phyloP scores from a whole-genome alignment of 2,888 invertebrate genomes.

The Sphaeridia pumilis region DNA sequence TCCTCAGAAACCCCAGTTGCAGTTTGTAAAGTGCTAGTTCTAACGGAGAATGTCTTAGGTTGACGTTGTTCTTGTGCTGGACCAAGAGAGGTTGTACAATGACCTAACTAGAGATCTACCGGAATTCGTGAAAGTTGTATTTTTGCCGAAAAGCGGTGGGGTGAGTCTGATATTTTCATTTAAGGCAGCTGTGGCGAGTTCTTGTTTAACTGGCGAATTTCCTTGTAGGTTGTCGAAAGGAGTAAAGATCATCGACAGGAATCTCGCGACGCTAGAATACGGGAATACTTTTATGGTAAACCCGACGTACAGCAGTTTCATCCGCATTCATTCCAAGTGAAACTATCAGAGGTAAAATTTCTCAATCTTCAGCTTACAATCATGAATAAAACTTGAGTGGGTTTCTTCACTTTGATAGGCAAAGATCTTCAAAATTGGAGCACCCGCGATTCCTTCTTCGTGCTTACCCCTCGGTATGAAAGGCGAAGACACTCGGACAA shows the following conservation, averaged over 20 bases:
- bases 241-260: slow-evolving; percentile 60
- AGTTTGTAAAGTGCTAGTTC: too few relatives aligned
- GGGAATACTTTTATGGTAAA: slow-evolving; percentile 90
- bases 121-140: slow-evolving; percentile 78
- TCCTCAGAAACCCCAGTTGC: not conserved
- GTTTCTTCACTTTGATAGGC: slow-evolving; percentile 40
- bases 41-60: too few relatives aligned
- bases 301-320: slow-evolving; percentile 56
- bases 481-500: slow-evolving; percentile 76
- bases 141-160: slow-evolving; percentile 91
- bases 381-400: too few relatives aligned
- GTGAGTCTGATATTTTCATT: slow-evolving; percentile 46
- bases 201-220: too few relatives aligned
- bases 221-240: slow-evolving; percentile 67
- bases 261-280: slow-evolving; percentile 62
- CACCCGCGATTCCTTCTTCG: slow-evolving; percentile 82
- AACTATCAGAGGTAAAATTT: slow-evolving; percentile 60
- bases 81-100: slow-evolving; percentile 90
- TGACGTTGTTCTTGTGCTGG: slow-evolving; percentile 85
- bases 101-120: slow-evolving; percentile 90
- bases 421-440: slow-evolving; percentile 86
- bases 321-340: slow-evolving; percentile 89
- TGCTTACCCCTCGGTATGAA: slow-evolving; percentile 96
- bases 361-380: too few relatives aligned
- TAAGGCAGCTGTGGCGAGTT: too few relatives aligned